Evolutionary conservation across 2,888 invertebrate species (phyloP).

Genomic region (Rhogogaster chlorosoma): DNA sequence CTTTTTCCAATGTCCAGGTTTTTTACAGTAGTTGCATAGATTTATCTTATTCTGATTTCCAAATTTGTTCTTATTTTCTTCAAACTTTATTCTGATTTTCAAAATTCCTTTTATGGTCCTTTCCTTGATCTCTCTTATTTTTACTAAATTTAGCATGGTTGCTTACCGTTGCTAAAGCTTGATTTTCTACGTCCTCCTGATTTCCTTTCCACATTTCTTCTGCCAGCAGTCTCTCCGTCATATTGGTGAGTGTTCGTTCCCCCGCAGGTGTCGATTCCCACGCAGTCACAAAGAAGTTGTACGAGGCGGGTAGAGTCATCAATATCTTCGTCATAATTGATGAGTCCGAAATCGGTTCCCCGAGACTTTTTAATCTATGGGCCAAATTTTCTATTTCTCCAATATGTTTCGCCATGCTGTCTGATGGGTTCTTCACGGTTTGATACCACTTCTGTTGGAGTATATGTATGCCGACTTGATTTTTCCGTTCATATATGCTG

Average conservation of each 20-base stretch:
- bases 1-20: conserved; percentile 55
- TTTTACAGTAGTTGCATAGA: conserved; percentile 55
- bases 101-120: not conserved
- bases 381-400: not conserved
- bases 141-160: not conserved
- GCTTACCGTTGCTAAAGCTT: not conserved
- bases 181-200: conserved; percentile 19
- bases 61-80: not conserved
- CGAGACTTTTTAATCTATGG: not conserved
- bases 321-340: not conserved
- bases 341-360: not conserved
- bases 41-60: not conserved
- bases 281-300: conserved; percentile 33
- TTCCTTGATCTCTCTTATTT: not conserved
- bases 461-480: not conserved
- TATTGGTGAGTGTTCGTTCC: conserved; percentile 29
- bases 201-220: conserved; percentile 28
- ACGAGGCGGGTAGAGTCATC: not conserved
- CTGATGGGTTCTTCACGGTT: not conserved
- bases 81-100: not conserved
- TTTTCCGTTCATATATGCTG: not conserved
- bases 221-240: conserved; percentile 20
- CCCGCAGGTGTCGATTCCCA: conserved; percentile 41
- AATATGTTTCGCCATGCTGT: not conserved
- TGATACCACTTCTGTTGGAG: conserved; percentile 22